phyloP scores from a whole-genome alignment of 2,797 vertebrate species.

The Botia almorhae region DNA sequence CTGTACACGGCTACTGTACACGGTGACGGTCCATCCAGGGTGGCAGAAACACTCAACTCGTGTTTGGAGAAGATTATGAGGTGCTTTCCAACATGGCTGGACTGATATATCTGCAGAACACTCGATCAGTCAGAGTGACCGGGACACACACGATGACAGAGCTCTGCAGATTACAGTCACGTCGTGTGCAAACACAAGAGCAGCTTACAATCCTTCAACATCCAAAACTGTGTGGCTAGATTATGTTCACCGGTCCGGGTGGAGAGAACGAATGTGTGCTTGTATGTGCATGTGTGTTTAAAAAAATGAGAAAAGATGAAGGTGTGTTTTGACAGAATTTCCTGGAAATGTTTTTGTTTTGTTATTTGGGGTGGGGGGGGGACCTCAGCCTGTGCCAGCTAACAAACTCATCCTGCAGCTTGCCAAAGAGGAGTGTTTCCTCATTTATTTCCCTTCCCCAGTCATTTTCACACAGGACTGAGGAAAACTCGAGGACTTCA shows the following conservation, averaged over 20 bases:
- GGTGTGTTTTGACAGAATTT: constrained; percentile 36
- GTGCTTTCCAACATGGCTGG: not conserved
- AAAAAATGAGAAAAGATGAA: not conserved
- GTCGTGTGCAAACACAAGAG: constrained; percentile 24
- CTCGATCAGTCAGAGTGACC: not conserved
- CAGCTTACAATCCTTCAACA: constrained; percentile 1
- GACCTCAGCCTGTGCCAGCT: constrained; percentile 31
- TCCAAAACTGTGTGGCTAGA: not conserved
- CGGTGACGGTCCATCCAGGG: not conserved
- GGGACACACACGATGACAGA: constrained; percentile 3
- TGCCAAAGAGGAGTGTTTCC: constrained; percentile 47
- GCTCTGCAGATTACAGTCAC: not conserved
- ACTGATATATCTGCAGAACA: not conserved
- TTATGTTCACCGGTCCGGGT: not conserved
- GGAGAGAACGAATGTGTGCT: not conserved
- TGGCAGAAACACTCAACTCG: not conserved
- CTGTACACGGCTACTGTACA: not conserved
- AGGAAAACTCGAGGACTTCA: constrained; percentile 32
- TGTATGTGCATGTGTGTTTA: not conserved
- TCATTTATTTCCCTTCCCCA: constrained; percentile 26
- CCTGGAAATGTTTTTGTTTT: too few species aligned
- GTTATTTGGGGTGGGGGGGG: not conserved
- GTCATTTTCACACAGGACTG: constrained; percentile 31
- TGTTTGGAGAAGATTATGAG: not conserved
- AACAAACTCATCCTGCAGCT: constrained; percentile 33